Base-by-base conservation (phyloP, 2,797 vertebrate genomes). In the Fundulus diaphanus region DNA sequence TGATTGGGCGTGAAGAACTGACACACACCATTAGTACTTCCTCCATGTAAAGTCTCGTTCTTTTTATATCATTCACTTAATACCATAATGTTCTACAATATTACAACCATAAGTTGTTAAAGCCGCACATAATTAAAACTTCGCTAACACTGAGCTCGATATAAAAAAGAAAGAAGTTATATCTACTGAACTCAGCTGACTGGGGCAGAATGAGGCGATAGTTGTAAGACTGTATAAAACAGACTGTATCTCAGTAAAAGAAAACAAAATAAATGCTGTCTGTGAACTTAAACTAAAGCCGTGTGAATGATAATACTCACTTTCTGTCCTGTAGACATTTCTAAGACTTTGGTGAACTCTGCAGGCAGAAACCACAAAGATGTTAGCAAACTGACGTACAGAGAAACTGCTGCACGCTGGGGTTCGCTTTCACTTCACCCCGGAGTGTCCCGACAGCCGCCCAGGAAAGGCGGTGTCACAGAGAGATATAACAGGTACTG, bases 241-340 rank as follows among this genome's bases (percentile, higher is more conserved):
- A 18, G 24, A 24, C 0, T 29, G 2, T 44, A 31, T 0, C 42
- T 7, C 0, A 1, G 35, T 15, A 5, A 18, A 37, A 2, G 18
- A 0, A 1, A 5, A 66, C 11, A 65, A 65, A 13, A 35, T 16
- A 52, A 3, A 4, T 27, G 3, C 0, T 4, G 40, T 68, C 75
- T 1, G 12, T 52, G 15, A 31, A n/a, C 3, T 61, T 7, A 68
- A 67, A 49, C 6, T 15, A 29, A 35, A 42, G 3, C 1, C 15
- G 1, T 2, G 3, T 2, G 18, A 70, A 2, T n/a, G 1, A 2
- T 31, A 11, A 0, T 63, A 89, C 92, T 89, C 83, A 95, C 94
- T 70, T 83, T 54, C 33, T 84, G 76, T 12, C 82, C 6, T 42
- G 91, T 88, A 74, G 94, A 89, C 94, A 95, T 95, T 18, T 83